Evolutionary conservation across 2,888 invertebrate genomes (phyloP), one percentile per base, ranked within the genome.

Genomic region (Watsonalla cultraria): DNA sequence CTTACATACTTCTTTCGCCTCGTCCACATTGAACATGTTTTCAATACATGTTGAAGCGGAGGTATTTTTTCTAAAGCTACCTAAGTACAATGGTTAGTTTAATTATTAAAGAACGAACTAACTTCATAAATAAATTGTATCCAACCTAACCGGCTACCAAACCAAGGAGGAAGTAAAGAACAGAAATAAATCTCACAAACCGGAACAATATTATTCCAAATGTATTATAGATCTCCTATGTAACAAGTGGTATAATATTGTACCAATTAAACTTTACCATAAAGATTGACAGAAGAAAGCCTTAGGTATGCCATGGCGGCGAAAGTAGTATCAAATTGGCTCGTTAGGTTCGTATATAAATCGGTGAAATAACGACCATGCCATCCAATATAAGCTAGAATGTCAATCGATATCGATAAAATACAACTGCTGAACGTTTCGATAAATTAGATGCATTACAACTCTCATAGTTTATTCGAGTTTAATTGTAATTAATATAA

Each of bases 251-350:
- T 65, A 58, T 69, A 68, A 70, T 80, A 79, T 77, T 78, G 82
- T 76, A 78, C 80, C 83, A 82, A 83, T 83, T 82, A 82, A 75
- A 67, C 66, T 59, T 69, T 68, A 73, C 76, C 69, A 68, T 66
- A 58, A 60, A 77, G 84, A 84, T 78, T 82, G 84, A 84, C 84
- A 82, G 80, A 80, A 78, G 83, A 84, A 84, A 84, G 84, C 80
- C 72, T 66, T 66, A 65, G 72, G 73, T 70, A 70, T 64, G 72
- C 68, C 76, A 70, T 68, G 73, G 70, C 69, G 65, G 82, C 71
- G 83, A 83, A 83, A 83, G 83, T 80, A 76, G 76, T 70, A 68
- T 61, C 57, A 8, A 42, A 42, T 42, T 42, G 60, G 62, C 66
- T 72, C 68, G 75, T 68, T 71, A 71, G 65, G 68, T 72, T 70